Evolutionary conservation across 2,888 invertebrate species (phyloP).

Genomic region (Conomelus anceps): DNA sequence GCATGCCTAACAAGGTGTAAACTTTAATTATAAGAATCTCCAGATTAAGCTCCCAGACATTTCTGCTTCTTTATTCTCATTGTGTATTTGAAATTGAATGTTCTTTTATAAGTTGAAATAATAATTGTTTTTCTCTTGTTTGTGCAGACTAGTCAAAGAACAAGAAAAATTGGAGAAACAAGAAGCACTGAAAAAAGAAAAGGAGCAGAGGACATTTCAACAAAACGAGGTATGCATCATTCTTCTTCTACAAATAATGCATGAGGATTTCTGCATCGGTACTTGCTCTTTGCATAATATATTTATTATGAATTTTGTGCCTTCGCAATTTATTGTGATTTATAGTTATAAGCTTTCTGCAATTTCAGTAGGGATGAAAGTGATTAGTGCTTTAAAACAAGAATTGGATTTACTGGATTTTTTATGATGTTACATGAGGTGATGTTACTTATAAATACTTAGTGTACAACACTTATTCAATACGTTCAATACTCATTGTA

Average conservation of each 20-base stretch:
- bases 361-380: not conserved
- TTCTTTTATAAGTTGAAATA: conserved; percentile 17
- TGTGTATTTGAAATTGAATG: not conserved
- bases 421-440: not conserved
- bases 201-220: conserved; percentile 76
- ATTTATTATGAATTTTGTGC: not conserved
- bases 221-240: conserved; percentile 70
- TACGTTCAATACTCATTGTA: no score
- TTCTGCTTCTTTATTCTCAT: no score
- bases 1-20: not conserved
- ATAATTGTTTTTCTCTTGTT: conserved; percentile 20
- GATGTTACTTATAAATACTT: no score
- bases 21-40: no score
- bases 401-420: not conserved
- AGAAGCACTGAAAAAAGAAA: conserved; percentile 73
- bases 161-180: conserved; percentile 74
- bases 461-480: no score
- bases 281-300: not conserved
- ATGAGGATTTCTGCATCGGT: not conserved
- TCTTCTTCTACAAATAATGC: not conserved
- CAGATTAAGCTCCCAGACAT: no score
- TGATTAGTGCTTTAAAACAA: not conserved
- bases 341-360: not conserved
- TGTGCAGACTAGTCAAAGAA: conserved; percentile 53
- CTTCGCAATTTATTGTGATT: no score